These are phyloP conservation scores for Agrilus planipennis DNA, from an alignment of 1,140 invertebrate species.

Conservation along the genomic window DNA sequence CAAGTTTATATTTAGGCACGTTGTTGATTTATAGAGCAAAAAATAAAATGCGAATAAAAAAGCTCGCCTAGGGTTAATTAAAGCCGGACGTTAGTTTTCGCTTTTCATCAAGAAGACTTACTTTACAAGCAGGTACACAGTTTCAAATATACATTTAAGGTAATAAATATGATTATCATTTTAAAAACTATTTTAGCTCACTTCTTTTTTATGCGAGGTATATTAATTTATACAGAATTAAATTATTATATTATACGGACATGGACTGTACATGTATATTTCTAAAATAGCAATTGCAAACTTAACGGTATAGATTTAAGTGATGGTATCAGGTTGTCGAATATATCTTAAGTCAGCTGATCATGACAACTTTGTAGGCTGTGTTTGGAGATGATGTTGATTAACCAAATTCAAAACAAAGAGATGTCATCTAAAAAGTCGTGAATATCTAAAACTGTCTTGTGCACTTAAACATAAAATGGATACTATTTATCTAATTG, in stretches of 20 bases:
- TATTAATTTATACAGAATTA: not conserved
- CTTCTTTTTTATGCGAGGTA: not conserved
- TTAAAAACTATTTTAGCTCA: not conserved
- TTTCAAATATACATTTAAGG: not conserved
- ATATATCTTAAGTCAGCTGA: too few species aligned
- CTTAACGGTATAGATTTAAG: too few species aligned
- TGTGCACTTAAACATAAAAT: too few species aligned
- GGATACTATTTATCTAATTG: too few species aligned
- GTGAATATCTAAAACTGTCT: too few species aligned
- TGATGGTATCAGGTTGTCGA: too few species aligned
- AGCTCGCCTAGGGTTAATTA: not conserved
- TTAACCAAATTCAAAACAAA: too few species aligned
- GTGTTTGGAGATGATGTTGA: too few species aligned
- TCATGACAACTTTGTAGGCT: too few species aligned
- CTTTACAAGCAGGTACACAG: not conserved
- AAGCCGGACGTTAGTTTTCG: not conserved
- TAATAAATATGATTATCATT: not conserved
- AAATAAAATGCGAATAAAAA: not conserved
- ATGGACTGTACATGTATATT: not conserved
- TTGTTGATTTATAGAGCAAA: too few species aligned
- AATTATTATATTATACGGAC: not conserved
- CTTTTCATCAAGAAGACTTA: not conserved
- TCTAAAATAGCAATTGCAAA: not conserved
- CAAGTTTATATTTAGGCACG: too few species aligned
- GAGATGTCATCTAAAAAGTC: too few species aligned